A percentile compares a stretch with the other conserved stretches of the same genome.
phyloP scores from a whole-genome alignment of 1,140 invertebrate species.

The Scaptomyza graminum region DNA sequence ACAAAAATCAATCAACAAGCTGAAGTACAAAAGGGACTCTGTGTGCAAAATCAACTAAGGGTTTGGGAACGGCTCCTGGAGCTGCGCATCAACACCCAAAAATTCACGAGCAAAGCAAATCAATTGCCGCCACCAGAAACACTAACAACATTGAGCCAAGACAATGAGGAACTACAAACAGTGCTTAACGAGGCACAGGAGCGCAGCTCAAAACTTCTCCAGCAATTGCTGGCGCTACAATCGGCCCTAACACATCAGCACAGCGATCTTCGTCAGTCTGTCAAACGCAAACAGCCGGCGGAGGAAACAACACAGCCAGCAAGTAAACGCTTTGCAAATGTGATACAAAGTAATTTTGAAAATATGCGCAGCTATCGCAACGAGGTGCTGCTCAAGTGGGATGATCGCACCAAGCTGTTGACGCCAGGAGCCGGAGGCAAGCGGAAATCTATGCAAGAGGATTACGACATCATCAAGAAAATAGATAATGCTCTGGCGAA shows the following conservation, averaged over 20 bases:
- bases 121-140: constrained; percentile 88
- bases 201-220: constrained; percentile 86
- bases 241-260: constrained; percentile 65
- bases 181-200: constrained; percentile 84
- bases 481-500: constrained; percentile 94
- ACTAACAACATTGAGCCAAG: constrained; percentile 85
- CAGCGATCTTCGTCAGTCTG: constrained; percentile 63
- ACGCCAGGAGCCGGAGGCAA: constrained; percentile 86
- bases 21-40: constrained; percentile 90
- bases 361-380: constrained; percentile 90
- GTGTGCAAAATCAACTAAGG: constrained; percentile 90
- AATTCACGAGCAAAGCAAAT: constrained; percentile 89
- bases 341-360: constrained; percentile 87
- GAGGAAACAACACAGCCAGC: constrained; percentile 75
- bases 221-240: constrained; percentile 88
- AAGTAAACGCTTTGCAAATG: constrained; percentile 86
- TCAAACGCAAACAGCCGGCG: constrained; percentile 83
- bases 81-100: constrained; percentile 93
- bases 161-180: constrained; percentile 85
- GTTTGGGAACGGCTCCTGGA: constrained; percentile 94
- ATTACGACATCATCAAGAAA: constrained; percentile 92
- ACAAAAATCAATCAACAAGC: constrained; percentile 81
- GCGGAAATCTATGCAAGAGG: constrained; percentile 87
- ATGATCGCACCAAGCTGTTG: constrained; percentile 92
- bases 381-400: constrained; percentile 94